Evolutionary conservation across 2,888 invertebrate genomes (phyloP), one percentile per base, ranked within the genome.

Genomic region (Protodeltote pygarga): DNA sequence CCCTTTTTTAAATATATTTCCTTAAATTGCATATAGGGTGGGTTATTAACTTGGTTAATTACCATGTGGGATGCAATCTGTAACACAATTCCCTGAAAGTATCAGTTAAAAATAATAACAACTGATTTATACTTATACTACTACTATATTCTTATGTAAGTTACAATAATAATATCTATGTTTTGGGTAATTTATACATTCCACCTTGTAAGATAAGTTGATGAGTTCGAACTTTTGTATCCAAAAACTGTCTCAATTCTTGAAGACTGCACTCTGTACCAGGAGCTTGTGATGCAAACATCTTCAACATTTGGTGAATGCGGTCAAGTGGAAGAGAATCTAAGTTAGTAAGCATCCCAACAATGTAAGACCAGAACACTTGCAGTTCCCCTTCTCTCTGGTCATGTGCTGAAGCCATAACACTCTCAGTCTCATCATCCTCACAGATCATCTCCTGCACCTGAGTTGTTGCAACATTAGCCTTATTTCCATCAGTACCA

Each of bases 281-380:
- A 0, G 97, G 96, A 5, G 97, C 98, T 89, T 98, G 97, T 20
- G 98, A 97, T 1, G 98, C 98, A 92, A 99, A 99, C 95, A 98
- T 97, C 82, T 98, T 97, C 51, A 99, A 85, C 98, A 98, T 98
- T 79, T 98, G 97, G 85, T 98, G 98, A 69, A 99, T 98, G 39
- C 98, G 93, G 67, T 98, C 98, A 59, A 98, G 89, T 0, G 98
- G 96, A 77, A 98, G 92, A 0, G 96, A 97, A 73, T 98, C 98
- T 59, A 99, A 91, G 91, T 99, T 99, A 6, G 98, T 98, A 45
- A 99, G 87, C 99, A 99, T 99, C 10, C 98, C 98, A 29, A 98
- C 96, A 70, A 99, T 98, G 77, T 98, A 99, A 0, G 98, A 97
- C 99, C 99, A 99, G 84, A 98, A 98, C 33, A 95, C 95, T 93